Evolutionary conservation across 2,113 vertebrate species (phyloP), one percentile per base, ranked within the genome.

Genomic region (Caretta caretta): DNA sequence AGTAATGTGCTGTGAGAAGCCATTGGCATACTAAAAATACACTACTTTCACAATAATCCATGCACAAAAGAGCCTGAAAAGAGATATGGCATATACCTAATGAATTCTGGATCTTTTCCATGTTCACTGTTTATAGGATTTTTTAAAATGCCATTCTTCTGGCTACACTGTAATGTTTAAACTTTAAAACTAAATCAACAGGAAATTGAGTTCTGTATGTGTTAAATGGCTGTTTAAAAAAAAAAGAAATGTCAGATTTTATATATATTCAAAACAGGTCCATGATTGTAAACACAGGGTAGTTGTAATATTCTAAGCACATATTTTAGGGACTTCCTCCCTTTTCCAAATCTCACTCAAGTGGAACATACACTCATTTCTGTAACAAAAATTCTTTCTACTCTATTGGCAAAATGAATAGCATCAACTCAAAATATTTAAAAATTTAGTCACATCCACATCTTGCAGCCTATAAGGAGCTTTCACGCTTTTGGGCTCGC

Each of bases 401-500:
- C 98, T 99, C 98, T 98, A 98, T 98, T 98, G 99, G 98, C 98
- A 98, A 98, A 99, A 99, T 99, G 99, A 99, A 99, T 98, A 99
- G 98, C 98, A 98, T 99, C 98, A 98, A 99, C 98, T 98, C 98
- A 98, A 99, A 99, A 99, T 99, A 99, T 99, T 99, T 99, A 99
- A 99, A 98, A 99, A 99, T 99, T 99, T 98, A 99, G 99, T 99
- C 99, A 99, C 99, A 99, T 99, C 99, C 98, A 96, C 99, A 99
- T 99, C 99, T 99, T 93, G 98, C 98, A 98, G 99, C 99, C 99
- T 99, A 99, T 99, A 99, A 99, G 99, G 99, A 99, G 99, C 99
- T 99, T 99, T 99, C 99, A 99, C 99, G 99, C 99, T 99, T 99
- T 99, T 99, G 99, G 99, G 99, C 99, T 99, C 99, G 99, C 99